These are phyloP conservation scores for Thaumetopoea pityocampa DNA, from an alignment of 1,140 invertebrate genomes.

Conservation along the genomic window DNA sequence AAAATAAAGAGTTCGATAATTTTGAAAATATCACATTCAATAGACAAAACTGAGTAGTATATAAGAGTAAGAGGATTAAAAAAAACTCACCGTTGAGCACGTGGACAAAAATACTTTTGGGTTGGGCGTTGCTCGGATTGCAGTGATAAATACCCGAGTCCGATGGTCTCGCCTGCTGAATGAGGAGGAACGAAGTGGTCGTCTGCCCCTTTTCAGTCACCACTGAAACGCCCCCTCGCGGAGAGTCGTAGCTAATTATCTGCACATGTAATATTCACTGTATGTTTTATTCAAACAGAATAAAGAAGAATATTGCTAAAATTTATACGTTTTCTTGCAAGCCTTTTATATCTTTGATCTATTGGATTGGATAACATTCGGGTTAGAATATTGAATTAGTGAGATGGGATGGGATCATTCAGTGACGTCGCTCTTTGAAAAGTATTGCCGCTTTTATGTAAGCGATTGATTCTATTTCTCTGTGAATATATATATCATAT, in stretches of 20 bases:
- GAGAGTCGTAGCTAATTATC: constrained; percentile 76
- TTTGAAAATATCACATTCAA: too few species aligned
- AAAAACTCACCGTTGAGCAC: constrained; percentile 92
- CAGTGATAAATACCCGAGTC: constrained; percentile 89
- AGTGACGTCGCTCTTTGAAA: too few species aligned
- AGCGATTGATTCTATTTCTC: too few species aligned
- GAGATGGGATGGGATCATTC: too few species aligned
- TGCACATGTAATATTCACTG: constrained; percentile 25
- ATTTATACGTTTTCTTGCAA: constrained; percentile 18
- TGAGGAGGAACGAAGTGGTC: constrained; percentile 88
- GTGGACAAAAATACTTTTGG: constrained; percentile 91
- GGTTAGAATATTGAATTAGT: too few species aligned
- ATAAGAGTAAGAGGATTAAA: too few species aligned
- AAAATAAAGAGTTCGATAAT: too few species aligned
- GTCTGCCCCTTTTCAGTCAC: constrained; percentile 90
- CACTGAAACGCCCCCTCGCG: constrained; percentile 87
- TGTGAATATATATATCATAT: too few species aligned
- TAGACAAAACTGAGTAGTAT: too few species aligned
- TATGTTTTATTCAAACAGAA: constrained; percentile 14
- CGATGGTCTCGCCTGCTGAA: constrained; percentile 85
- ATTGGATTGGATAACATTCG: constrained; percentile 14
- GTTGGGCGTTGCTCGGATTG: constrained; percentile 91
- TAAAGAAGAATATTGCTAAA: constrained; percentile 14
- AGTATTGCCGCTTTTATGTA: too few species aligned
- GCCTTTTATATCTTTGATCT: constrained; percentile 13